Base-by-base conservation (phyloP, 2,797 vertebrate species). In the Manis crassicaudata region DNA sequence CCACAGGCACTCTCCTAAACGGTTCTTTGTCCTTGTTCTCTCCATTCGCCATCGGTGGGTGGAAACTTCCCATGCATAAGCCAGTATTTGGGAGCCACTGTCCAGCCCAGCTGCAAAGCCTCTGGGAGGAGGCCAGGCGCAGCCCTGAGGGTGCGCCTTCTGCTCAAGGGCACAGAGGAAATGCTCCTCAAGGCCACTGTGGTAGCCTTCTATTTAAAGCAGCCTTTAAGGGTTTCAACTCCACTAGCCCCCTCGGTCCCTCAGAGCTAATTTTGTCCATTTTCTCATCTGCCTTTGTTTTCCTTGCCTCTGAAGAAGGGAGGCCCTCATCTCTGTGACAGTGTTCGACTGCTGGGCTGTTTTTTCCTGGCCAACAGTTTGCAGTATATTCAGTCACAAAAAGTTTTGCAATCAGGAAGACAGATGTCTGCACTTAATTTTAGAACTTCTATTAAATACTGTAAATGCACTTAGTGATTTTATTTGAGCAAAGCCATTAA, bases 331-430 rank as follows among this genome's bases (percentile, higher is more conserved):
- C 87, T 62, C 84, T 32, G 7, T 2, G n/a, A 68, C 40, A 25
- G 52, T 21, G 6, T 87, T 54, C 3, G 1, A 40, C 81, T 67
- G 27, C 83, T 37, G 67, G 77, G 9, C 77, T n/a, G 50, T 65
- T 72, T 90, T 77, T 90, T 81, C 63, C 92, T 95, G 88, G 92
- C 83, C 95, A 75, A 83, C 27, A 72, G 68, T 76, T 54, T 88
- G 76, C 27, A 83, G 86, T 73, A 50, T 60, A 40, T 65, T 72
- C 80, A 82, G 83, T 94, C 85, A 88, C 77, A 82, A 27, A 81
- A 91, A 94, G 92, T 96, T 97, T 96, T 79, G 88, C 88, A 94
- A 77, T 96, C 88, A 62, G 46, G 79, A 97, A 95, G 91, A 96
- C 92, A 90, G 63, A 96, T 96, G 75, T 60, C 56, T 90, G 76